These are phyloP conservation scores for Mormyrus hasselquistii DNA, from an alignment of 2,797 vertebrate species.

Conservation along the genomic window DNA sequence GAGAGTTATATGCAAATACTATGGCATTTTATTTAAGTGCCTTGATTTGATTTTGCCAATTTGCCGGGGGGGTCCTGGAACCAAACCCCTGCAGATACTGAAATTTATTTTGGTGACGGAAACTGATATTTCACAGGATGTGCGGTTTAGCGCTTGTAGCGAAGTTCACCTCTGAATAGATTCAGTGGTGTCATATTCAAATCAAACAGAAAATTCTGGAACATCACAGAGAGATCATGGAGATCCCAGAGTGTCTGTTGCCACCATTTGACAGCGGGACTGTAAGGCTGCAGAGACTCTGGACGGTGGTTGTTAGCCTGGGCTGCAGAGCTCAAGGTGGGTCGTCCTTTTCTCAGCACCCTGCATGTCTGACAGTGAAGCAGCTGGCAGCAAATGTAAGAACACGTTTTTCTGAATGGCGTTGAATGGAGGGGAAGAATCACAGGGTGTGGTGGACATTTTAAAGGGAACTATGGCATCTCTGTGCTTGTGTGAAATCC, in stretches of 20 bases:
- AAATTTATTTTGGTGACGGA: background rate
- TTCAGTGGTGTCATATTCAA: background rate
- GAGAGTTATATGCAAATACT: background rate
- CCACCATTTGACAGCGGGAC: background rate
- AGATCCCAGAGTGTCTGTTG: background rate
- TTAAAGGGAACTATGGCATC: background rate
- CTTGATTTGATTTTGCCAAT: background rate
- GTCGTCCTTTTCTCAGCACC: background rate
- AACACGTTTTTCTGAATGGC: background rate
- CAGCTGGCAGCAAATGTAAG: constrained; percentile 3
- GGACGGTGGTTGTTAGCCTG: background rate
- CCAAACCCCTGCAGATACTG: background rate
- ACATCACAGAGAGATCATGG: constrained; percentile 30
- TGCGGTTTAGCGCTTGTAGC: background rate
- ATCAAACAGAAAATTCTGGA: constrained; percentile 29
- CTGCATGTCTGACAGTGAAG: background rate
- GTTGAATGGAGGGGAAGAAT: background rate
- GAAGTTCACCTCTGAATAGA: background rate
- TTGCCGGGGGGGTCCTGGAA: background rate
- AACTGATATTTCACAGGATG: background rate
- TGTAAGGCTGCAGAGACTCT: background rate
- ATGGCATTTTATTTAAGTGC: background rate
- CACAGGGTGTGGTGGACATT: background rate
- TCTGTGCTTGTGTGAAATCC: background rate
- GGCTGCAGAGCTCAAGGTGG: background rate